These are phyloP conservation scores for Agrotis exclamationis DNA, from an alignment of 2,888 invertebrate genomes.

Conservation along the genomic window DNA sequence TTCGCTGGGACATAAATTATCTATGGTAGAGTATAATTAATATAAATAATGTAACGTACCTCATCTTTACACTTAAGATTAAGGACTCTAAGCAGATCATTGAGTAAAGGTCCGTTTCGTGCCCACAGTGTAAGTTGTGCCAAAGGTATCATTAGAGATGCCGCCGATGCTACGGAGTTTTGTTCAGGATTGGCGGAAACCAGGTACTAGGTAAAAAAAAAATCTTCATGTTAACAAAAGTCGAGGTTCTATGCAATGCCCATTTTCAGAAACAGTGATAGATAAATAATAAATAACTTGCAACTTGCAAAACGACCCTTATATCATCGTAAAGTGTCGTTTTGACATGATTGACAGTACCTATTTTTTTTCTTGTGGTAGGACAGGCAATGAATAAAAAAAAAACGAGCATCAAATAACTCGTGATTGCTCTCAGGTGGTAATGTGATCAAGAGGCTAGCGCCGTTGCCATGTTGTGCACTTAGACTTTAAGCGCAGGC, in stretches of 20 bases:
- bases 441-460: neutral
- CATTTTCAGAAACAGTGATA: too few relatives aligned
- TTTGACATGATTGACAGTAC: too few relatives aligned
- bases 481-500: too few relatives aligned
- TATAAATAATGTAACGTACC: constrained; percentile 51
- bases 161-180: constrained; percentile 69
- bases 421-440: neutral
- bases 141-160: constrained; percentile 64
- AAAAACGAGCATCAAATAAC: neutral
- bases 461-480: neutral
- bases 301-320: too few relatives aligned
- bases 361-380: too few relatives aligned
- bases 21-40: neutral
- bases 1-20: too few relatives aligned
- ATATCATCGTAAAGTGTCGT: too few relatives aligned
- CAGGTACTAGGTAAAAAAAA: constrained; percentile 61
- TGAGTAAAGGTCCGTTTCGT: constrained; percentile 33
- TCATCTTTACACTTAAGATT: constrained; percentile 66
- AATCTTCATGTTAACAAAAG: neutral
- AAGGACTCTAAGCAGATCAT: constrained; percentile 62
- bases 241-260: neutral
- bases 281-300: too few relatives aligned
- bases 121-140: constrained; percentile 64
- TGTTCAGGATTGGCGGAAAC: constrained; percentile 47
- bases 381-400: too few relatives aligned